Evolutionary conservation across 2,797 vertebrate species (phyloP).

Genomic region (Etheostoma nigrum): DNA sequence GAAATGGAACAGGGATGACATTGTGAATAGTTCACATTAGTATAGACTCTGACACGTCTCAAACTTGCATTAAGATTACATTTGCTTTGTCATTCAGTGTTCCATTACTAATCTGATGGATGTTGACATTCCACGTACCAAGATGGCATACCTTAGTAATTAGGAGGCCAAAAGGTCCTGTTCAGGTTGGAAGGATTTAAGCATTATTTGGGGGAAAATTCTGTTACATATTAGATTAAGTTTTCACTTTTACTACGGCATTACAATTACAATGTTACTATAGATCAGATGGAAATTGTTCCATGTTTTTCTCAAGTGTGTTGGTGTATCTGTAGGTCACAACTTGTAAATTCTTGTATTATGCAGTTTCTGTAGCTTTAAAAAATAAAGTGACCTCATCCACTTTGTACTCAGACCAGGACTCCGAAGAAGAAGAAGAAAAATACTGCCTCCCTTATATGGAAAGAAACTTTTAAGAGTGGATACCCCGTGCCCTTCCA

Average conservation of each 20-base stretch:
- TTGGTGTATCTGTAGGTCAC: constrained; percentile 9
- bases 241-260: neutral
- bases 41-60: no score
- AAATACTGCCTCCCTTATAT: constrained; percentile 93
- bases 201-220: constrained; percentile 4
- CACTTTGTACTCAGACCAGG: constrained; percentile 89
- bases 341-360: constrained; percentile 15
- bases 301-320: constrained; percentile 6
- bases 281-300: neutral
- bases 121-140: constrained; percentile 59
- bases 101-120: constrained; percentile 53
- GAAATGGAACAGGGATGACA: neutral
- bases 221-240: constrained; percentile 9
- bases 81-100: constrained; percentile 28
- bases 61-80: neutral
- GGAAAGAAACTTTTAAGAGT: constrained; percentile 81
- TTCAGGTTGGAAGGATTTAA: constrained; percentile 37
- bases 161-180: constrained; percentile 38
- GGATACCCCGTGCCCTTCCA: constrained; percentile 79
- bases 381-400: constrained; percentile 86
- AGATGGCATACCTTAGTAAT: constrained; percentile 58
- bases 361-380: constrained; percentile 74
- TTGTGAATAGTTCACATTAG: constrained; percentile 4
- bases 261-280: neutral
- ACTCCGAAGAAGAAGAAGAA: constrained; percentile 89